Base-by-base conservation (phyloP, 2,113 vertebrate genomes). In the Picathartes gymnocephalus region DNA sequence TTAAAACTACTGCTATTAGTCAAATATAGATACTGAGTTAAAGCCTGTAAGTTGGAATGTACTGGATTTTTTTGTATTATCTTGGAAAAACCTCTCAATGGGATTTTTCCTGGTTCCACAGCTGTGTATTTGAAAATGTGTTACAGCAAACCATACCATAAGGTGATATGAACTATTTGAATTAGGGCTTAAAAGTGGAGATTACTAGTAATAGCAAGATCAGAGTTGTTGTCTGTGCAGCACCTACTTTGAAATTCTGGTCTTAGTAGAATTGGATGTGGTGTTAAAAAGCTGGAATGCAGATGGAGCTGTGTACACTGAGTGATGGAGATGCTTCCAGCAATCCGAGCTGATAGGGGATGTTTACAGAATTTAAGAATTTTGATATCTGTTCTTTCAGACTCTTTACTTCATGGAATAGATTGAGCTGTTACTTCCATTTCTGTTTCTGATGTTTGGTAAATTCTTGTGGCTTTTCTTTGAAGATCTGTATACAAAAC, bases 271-370 rank as follows among this genome's bases (percentile, higher is more conserved):
- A 33, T 33, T 45, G 14, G 31, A 45, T 45, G 9, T 40, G 22
- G 12, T 57, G 9, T 33, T 73, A 7, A 45, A 77, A 57, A 78
- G 14, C 13, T 27, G 44, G 37, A 81, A 54, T 57, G n/a, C 39
- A 54, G 72, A 23, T 42, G 24, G 30, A 8, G 16, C 76, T 81
- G 11, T 61, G 24, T 62, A 19, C 7, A 1, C 13, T 33, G 58
- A 1, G 1, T 4, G 19, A 15, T 20, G 33, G 40, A 51, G n/a
- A 11, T 65, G 82, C 71, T 83, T 72, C 14, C 81, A 81, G 50
- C 37, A 80, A 6, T 42, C 39, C 0, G 0, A 72, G n/a, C 14
- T 65, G 37, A 42, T 3, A 4, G 20, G 48, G 47, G 47, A 39
- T 25, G 9, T 39, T 57, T 33, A 27, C 16, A 56, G 70, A 60